Evolutionary conservation across 2,797 vertebrate genomes (phyloP).

Genomic region (Ambastaia sidthimunki): DNA sequence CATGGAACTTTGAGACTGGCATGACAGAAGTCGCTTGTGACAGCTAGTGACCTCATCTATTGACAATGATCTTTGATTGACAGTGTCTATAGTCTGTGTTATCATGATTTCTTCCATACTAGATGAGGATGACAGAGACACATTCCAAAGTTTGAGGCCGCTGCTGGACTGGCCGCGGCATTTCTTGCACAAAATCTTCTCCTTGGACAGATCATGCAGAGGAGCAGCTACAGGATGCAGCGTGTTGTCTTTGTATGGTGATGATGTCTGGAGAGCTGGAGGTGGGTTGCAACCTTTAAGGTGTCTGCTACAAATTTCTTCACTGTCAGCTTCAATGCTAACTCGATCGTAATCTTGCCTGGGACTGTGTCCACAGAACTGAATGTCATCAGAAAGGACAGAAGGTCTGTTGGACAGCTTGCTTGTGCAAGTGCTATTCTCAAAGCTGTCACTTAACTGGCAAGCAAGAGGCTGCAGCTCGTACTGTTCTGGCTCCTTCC

Average conservation of each 20-base stretch:
- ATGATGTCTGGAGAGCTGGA: slow-evolving; percentile 92
- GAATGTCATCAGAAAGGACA: slow-evolving; percentile 92
- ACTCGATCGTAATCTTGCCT: slow-evolving; percentile 68
- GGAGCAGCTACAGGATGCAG: slow-evolving; percentile 57
- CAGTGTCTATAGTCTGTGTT: slow-evolving; percentile 73
- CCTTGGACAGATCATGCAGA: slow-evolving; percentile 64
- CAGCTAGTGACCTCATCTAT: slow-evolving; percentile 65
- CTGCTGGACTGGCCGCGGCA: slow-evolving; percentile 68
- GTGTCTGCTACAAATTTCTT: slow-evolving; percentile 67
- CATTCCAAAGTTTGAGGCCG: slow-evolving; percentile 71
- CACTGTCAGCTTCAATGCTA: slow-evolving; percentile 62
- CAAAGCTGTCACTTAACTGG: slow-evolving; percentile 95
- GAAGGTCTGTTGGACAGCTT: slow-evolving; percentile 96
- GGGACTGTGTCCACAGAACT: slow-evolving; percentile 80
- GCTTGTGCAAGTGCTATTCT: slow-evolving; percentile 98
- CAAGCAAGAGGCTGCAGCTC: slow-evolving; percentile 94
- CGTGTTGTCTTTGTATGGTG: slow-evolving; percentile 86
- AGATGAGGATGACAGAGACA: slow-evolving; percentile 77
- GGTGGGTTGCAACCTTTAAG: slow-evolving; percentile 67
- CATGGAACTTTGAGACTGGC: slow-evolving; percentile 83
- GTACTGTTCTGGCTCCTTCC: slow-evolving; percentile 85
- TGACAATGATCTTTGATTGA: slow-evolving; percentile 69
- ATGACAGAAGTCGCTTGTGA: slow-evolving; percentile 72
- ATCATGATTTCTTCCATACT: slow-evolving; percentile 79
- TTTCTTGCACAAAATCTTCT: slow-evolving; percentile 75